Conservation (phyloP, 2,113 vertebrate genomes). For the Bos indicus region DNA sequence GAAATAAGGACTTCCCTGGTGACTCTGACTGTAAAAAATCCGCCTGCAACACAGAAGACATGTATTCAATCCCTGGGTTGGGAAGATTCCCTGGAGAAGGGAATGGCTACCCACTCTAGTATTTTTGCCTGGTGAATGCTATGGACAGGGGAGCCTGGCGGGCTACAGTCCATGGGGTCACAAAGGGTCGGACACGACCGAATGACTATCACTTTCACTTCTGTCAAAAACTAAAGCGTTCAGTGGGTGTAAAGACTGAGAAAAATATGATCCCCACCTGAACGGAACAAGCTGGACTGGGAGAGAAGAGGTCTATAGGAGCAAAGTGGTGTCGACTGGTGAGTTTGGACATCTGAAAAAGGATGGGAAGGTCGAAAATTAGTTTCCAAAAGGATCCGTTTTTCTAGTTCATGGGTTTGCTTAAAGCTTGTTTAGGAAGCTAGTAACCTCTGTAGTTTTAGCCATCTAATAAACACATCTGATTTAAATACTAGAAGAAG, state of each 20-base stretch:
- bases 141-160: background rate
- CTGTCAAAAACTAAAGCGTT: background rate
- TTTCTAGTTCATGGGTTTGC: background rate
- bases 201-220: background rate
- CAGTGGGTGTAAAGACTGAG: background rate
- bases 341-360: background rate
- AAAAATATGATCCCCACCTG: background rate
- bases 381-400: background rate
- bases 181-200: background rate
- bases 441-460: background rate
- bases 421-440: background rate
- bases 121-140: background rate
- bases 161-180: background rate
- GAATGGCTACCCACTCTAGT: background rate
- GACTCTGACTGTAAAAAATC: background rate
- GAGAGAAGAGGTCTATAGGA: background rate
- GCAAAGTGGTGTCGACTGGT: accelerated
- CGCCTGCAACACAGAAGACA: background rate
- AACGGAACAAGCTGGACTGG: background rate
- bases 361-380: background rate
- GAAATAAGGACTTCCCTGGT: background rate
- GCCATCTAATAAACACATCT: background rate
- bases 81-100: background rate
- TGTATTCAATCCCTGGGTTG: background rate
- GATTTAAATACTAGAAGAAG: background rate